These are phyloP conservation scores for Schizothorax lantsangensis DNA, from an alignment of 2,797 vertebrate species.

Conservation along the genomic window DNA sequence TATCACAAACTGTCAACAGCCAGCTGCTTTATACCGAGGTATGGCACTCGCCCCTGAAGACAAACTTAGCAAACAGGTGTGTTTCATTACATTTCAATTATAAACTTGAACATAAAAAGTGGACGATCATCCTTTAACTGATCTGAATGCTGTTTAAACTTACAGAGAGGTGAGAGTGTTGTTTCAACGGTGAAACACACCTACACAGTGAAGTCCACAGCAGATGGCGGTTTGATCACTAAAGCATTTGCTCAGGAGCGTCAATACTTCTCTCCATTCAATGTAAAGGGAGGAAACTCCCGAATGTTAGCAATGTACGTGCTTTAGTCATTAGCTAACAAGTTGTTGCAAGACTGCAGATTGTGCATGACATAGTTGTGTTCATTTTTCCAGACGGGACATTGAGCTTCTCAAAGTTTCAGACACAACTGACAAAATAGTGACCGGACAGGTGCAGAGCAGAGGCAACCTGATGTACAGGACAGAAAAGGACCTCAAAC, in stretches of 20 bases:
- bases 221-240: slow-evolving; percentile 76
- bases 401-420: slow-evolving; percentile 76
- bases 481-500: slow-evolving; percentile 66
- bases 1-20: slow-evolving; percentile 79
- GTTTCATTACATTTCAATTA: slow-evolving; percentile 27
- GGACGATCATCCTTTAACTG: neutral
- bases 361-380: neutral
- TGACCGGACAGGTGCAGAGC: slow-evolving; percentile 65
- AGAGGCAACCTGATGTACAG: slow-evolving; percentile 75
- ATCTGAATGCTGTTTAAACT: neutral
- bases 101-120: neutral
- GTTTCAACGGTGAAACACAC: slow-evolving; percentile 75
- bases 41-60: slow-evolving; percentile 76
- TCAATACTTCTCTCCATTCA: slow-evolving; percentile 81
- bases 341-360: neutral
- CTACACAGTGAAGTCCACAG: slow-evolving; percentile 79
- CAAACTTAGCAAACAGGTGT: slow-evolving; percentile 76
- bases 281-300: slow-evolving; percentile 79
- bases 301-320: slow-evolving; percentile 78
- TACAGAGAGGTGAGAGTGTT: slow-evolving; percentile 79
- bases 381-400: slow-evolving; percentile 67
- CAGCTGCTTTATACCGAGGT: slow-evolving; percentile 74
- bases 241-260: slow-evolving; percentile 76
- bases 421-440: slow-evolving; percentile 55
- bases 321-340: neutral